Evolutionary conservation across 1,140 invertebrate genomes (phyloP).

Genomic region (Drosophila arizonae): DNA sequence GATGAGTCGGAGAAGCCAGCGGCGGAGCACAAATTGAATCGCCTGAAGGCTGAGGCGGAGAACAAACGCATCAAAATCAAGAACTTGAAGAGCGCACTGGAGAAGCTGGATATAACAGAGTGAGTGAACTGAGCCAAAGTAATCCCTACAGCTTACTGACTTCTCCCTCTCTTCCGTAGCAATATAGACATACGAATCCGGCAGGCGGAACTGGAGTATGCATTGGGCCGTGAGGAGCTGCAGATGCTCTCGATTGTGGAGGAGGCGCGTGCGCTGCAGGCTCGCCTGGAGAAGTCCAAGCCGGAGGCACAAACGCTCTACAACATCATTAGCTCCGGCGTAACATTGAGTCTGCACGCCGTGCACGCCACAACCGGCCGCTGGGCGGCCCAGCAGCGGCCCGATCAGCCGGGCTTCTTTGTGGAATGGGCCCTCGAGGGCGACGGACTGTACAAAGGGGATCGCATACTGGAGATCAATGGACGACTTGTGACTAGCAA

Average conservation of each 20-base stretch:
- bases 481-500: conserved; percentile 89
- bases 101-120: conserved; percentile 90
- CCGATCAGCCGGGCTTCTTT: conserved; percentile 85
- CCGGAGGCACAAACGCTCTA: conserved; percentile 73
- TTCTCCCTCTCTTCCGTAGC: conserved; percentile 83
- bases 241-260: conserved; percentile 92
- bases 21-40: conserved; percentile 87
- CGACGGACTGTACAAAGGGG: conserved; percentile 88
- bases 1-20: conserved; percentile 77
- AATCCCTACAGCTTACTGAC: not conserved
- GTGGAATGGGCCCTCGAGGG: conserved; percentile 91
- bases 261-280: conserved; percentile 90
- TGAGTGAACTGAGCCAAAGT: conserved; percentile 78
- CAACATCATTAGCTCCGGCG: conserved; percentile 77
- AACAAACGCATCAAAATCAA: conserved; percentile 89
- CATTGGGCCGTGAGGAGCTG: conserved; percentile 92
- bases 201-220: conserved; percentile 94
- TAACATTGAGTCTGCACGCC: conserved; percentile 85
- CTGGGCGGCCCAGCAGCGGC: conserved; percentile 84
- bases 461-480: conserved; percentile 93
- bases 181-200: conserved; percentile 95
- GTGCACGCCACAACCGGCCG: conserved; percentile 87
- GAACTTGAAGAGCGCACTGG: conserved; percentile 88
- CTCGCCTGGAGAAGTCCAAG: conserved; percentile 87
- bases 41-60: conserved; percentile 87